Base-by-base conservation (phyloP, 2,797 vertebrate species). In the Tauraco hartlaubi region DNA sequence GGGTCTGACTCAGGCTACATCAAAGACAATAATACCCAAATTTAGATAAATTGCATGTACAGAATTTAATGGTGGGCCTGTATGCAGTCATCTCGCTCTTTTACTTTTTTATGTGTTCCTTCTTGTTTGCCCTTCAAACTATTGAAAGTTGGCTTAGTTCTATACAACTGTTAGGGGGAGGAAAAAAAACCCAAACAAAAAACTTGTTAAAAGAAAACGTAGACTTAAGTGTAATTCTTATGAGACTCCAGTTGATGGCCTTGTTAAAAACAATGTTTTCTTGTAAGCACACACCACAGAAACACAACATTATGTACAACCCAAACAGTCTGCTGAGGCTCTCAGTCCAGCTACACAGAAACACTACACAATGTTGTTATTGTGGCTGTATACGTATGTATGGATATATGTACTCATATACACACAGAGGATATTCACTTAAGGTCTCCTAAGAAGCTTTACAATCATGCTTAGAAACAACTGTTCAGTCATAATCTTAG, bases 1-100 rank as follows among this genome's bases (percentile, higher is more conserved):
- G 98, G 97, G 94, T 99, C 99, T 10, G 98, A 97, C 75, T 99
- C 99, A 5, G 99, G 99, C 99, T 99, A 96, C 80, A 64, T 29
- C 48, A 92, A 86, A 95, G 43, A 93, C 20, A 95, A 3, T 3
- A 72, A 84, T 16, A 69, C 4, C 19, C 9, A 66, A 35, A 59
- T 56, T 69, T 54, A 72, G 21, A 44, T 31, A 35, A 87, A 54
- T n/a, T 52, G 6, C 19, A 67, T 14, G 12, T 44, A 80, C 29
- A 58, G 6, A 51, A 74, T 19, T 64, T n/a, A 62, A 72, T 5
- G 4, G 23, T 9, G 25, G n/a, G 21, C 8, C 83, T 58, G 3
- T 20, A 39, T 10, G 39, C 29, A 56, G n/a, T n/a, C 39, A 68
- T 44, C 43, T 48, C 1, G 0, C 8, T 85, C 12, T 20, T 28